Conservation (phyloP, 2,888 invertebrate species). For the Keiferia lycopersicella region DNA sequence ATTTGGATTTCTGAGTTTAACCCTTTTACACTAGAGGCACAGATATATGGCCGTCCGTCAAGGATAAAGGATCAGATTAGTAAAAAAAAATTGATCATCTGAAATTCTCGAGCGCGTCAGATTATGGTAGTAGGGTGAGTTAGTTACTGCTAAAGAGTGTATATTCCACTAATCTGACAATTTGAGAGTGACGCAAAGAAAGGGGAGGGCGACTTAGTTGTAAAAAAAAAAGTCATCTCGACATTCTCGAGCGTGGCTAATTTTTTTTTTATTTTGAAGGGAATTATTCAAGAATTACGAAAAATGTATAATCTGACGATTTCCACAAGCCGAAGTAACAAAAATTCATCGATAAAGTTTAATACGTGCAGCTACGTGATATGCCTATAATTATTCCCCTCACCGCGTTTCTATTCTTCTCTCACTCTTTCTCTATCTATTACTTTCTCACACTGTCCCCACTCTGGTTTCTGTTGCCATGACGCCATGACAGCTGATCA, state of each 20-base stretch:
- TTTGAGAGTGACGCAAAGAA: too few relatives aligned
- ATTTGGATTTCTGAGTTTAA: too few relatives aligned
- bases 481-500: slow-evolving; percentile 2
- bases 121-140: slow-evolving; percentile 27
- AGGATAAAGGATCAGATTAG: slow-evolving; percentile 36
- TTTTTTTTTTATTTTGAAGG: slow-evolving; percentile 27
- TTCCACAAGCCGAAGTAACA: slow-evolving; percentile 6
- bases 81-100: slow-evolving; percentile 35
- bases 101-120: slow-evolving; percentile 33
- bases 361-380: slow-evolving; percentile 20
- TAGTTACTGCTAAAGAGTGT: too few relatives aligned
- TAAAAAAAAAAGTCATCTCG: slow-evolving; percentile 31
- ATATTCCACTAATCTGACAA: too few relatives aligned
- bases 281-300: slow-evolving; percentile 6
- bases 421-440: too few relatives aligned
- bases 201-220: neutral
- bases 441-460: slow-evolving; percentile 22
- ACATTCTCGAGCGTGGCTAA: slow-evolving; percentile 32
- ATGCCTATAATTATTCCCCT: slow-evolving; percentile 12
- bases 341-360: slow-evolving; percentile 22
- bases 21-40: too few relatives aligned
- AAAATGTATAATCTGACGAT: slow-evolving; percentile 13
- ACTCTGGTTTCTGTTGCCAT: slow-evolving; percentile 16
- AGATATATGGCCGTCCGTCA: slow-evolving; percentile 31
- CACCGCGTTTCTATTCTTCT: too few relatives aligned